Percentiles rank a stretch among this genome's conserved stretches.
Evolutionary conservation across 2,888 invertebrate genomes (phyloP).

Genomic region (Nineta flava): DNA sequence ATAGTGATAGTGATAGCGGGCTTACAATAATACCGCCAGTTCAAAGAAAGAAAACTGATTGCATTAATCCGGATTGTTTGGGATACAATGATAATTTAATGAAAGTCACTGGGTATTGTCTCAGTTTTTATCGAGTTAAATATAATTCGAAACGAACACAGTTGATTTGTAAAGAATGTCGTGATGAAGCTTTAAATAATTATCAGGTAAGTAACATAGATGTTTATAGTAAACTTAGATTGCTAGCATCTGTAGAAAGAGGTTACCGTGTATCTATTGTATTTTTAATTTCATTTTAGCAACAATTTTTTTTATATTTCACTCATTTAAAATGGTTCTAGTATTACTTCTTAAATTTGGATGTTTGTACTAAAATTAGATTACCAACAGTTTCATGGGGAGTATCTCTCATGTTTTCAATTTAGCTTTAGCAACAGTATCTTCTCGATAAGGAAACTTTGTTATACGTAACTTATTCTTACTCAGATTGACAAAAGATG

Average conservation of each 20-base stretch:
- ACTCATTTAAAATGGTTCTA: too few species aligned
- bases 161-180: constrained; percentile 27
- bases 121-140: constrained; percentile 28
- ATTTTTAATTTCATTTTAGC: constrained; percentile 13
- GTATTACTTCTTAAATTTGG: too few species aligned
- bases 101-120: constrained; percentile 27
- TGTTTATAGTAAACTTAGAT: too few species aligned
- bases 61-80: constrained; percentile 38
- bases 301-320: background rate
- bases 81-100: constrained; percentile 29
- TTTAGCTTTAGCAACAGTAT: too few species aligned
- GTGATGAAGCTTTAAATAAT: constrained; percentile 22
- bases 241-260: too few species aligned
- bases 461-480: too few species aligned
- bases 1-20: background rate
- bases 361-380: too few species aligned
- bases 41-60: constrained; percentile 21
- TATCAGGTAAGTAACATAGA: constrained; percentile 19
- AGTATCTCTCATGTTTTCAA: too few species aligned
- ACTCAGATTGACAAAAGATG: too few species aligned
- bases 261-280: too few species aligned
- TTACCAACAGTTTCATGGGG: too few species aligned
- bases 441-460: too few species aligned
- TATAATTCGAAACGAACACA: constrained; percentile 21
- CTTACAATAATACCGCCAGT: background rate